phyloP scores from a whole-genome alignment of 2,888 invertebrate species.

The Rotaria sp. region DNA sequence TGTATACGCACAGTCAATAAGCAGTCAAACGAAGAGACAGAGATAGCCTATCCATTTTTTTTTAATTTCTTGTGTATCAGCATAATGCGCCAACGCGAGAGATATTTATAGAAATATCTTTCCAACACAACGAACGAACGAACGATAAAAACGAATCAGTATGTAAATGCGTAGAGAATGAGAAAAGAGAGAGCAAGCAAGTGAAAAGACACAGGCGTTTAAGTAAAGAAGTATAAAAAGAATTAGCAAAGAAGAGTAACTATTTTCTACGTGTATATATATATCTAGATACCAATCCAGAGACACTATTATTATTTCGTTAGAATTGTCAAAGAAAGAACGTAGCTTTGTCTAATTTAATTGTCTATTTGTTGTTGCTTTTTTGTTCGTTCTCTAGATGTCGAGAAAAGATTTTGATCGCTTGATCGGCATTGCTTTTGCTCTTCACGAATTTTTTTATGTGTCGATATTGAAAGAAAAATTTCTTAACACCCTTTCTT shows the following conservation, averaged over 20 bases:
- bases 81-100: not conserved
- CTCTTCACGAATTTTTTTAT: not conserved
- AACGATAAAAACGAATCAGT: not conserved
- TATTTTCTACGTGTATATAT: not conserved
- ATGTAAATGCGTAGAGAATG: not conserved
- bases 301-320: not conserved
- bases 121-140: conserved; percentile 9
- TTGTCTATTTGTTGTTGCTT: not conserved
- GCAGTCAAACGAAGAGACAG: not conserved
- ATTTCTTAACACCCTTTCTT: not conserved
- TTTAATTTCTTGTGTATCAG: conserved; percentile 8
- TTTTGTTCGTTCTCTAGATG: not conserved
- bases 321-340: not conserved
- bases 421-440: not conserved
- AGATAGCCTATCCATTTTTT: not conserved
- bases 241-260: not conserved
- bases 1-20: not conserved
- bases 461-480: not conserved
- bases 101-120: conserved; percentile 17
- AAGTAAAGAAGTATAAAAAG: not conserved
- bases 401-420: not conserved
- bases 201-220: not conserved
- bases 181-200: not conserved
- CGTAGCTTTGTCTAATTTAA: not conserved
- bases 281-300: not conserved